Evolutionary conservation across 2,113 vertebrate genomes (phyloP), one percentile per base, ranked within the genome.

Genomic region (Atlantisia rogersi): DNA sequence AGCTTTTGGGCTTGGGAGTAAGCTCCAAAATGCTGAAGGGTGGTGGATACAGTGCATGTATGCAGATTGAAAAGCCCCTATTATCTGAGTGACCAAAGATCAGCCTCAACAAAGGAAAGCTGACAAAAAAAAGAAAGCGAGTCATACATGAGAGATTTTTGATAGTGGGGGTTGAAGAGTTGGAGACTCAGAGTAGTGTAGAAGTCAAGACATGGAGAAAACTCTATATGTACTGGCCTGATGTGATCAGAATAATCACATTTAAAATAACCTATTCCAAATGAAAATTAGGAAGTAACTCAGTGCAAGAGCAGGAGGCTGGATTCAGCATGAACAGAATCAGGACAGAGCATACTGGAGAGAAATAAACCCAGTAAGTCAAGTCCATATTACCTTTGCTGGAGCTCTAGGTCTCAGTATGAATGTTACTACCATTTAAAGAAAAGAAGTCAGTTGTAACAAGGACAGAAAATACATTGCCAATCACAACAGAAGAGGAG

Each of bases 21-120:
- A 62, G 37, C 1, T 71, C 31, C 3, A 11, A 75, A 88, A 81
- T 37, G 39, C 32, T 53, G 40, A 60, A 31, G 35, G 3, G 5
- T 17, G 8, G 12, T 3, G 2, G 10, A 31, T 40, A 53, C 2
- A 56, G 10, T 4, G 2, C 50, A 12, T 21, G 20, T 1, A 1
- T 37, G 18, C 26, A 77, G 15, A 59, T 39, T 44, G 64, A 68
- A 46, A 60, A 93, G 8, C 6, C 2, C 6, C 21, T 29, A 2
- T 17, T 44, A 40, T 11, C 18, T 60, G 42, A 63, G 31, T 32
- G 2, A 68, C n/a, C 42, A 39, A 76, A 86, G 71, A 56, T 12
- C 35, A 1, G 10, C 26, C 42, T 70, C 76, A 26, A 40, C 16
- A 50, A 74, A 29, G 15, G 79, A 85, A 94, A 90, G n/a, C 7